Evolutionary conservation across 1,140 invertebrate genomes (phyloP).

Genomic region (Ceratosolen solmsi): DNA sequence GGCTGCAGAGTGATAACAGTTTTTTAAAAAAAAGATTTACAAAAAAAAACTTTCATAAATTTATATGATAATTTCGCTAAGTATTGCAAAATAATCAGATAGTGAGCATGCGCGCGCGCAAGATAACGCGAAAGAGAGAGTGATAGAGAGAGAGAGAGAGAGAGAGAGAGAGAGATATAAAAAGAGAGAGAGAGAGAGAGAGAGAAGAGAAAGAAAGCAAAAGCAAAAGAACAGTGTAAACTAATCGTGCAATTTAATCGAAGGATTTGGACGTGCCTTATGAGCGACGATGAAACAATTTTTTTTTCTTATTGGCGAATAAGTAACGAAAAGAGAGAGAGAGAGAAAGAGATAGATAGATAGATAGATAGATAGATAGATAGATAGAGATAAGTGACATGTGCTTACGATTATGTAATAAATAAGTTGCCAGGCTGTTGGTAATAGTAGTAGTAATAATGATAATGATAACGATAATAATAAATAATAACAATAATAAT

Average conservation of each 20-base stretch:
- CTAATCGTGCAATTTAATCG: slow-evolving; percentile 43
- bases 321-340: slow-evolving; percentile 8
- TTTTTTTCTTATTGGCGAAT: neutral
- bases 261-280: slow-evolving; percentile 46
- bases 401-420: slow-evolving; percentile 20
- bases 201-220: slow-evolving; percentile 10
- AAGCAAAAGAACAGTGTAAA: slow-evolving; percentile 10
- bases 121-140: neutral
- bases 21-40: slow-evolving; percentile 5
- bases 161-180: too few species aligned
- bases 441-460: slow-evolving; percentile 46
- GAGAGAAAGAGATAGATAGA: too few species aligned
- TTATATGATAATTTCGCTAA: neutral
- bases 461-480: too few species aligned
- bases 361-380: neutral
- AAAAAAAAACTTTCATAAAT: neutral
- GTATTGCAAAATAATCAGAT: neutral
- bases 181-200: too few species aligned
- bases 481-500: too few species aligned
- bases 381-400: neutral
- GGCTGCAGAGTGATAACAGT: neutral
- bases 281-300: neutral
- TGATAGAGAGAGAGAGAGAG: too few species aligned
- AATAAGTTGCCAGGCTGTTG: slow-evolving; percentile 32
- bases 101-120: neutral